Base-by-base conservation (phyloP, 2,113 vertebrate genomes). In the Lampris incognitus region DNA sequence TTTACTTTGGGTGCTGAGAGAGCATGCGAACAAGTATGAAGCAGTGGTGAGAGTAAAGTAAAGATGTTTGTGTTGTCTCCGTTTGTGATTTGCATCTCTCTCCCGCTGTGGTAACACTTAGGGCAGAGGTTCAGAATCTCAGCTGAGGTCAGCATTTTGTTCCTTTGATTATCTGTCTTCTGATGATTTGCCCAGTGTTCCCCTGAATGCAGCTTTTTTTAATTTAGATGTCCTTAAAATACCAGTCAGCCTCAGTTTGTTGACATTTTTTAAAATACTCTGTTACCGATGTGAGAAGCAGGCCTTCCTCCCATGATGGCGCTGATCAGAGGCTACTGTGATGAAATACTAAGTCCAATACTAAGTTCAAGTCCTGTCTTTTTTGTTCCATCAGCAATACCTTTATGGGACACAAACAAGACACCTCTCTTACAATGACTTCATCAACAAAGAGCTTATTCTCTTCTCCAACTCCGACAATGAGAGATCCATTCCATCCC, bases 391-490 rank as follows among this genome's bases (percentile, higher is more conserved):
- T 9, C 67, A 99, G 98, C 96, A 99, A 99, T 99, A 94, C 91
- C 92, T 99, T 6, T 99, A 99, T 86, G 98, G 98, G 67, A 98
- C 94, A 63, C 93, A 96, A 76, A 96, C 97, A 72, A 96, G 94
- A 44, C 95, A 99, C 92, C 95, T 99, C 83, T 98, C 97, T 74
- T 99, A 99, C 90, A 99, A 99, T 65, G 98, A 99, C 92, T 99
- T 99, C 91, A 99, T 99, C 94, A 99, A 99, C 92, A 99, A 99
- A 87, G 98, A 99, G 88, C 93, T 99, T 86, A 99, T 99, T 85
- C 95, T 99, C 36, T 99, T 99, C 92, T 99, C 98, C 83, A 99
- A 99, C 89, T 99, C 98, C 2, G 98, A 99, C 93, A 99, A 99
- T 0, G 98, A 99, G 91, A 94, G 98, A 81, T 99, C 98, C 70